Evolutionary conservation across 2,888 invertebrate species (phyloP).

Genomic region (Anarsia innoxiella): DNA sequence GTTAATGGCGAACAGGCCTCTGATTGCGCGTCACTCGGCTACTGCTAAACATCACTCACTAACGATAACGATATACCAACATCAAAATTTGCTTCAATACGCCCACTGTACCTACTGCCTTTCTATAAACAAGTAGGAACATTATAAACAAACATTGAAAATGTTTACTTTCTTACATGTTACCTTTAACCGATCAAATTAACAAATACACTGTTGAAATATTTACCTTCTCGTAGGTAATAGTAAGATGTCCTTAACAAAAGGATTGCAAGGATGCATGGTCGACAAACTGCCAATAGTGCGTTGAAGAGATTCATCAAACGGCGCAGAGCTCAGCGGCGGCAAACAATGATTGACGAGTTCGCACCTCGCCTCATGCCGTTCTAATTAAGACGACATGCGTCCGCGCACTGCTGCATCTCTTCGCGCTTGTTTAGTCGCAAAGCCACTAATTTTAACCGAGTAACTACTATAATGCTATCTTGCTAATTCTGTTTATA

Average conservation of each 20-base stretch:
- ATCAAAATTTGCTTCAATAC: no score
- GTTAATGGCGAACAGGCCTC: no score
- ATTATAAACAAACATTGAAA: no score
- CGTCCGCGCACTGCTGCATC: constrained; percentile 52
- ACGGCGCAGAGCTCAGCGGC: constrained; percentile 29
- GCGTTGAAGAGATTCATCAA: constrained; percentile 54
- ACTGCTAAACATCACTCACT: no score
- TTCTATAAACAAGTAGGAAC: no score
- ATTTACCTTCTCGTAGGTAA: background rate
- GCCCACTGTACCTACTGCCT: no score
- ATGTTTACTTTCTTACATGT: no score
- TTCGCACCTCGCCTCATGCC: constrained; percentile 67
- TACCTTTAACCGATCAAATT: background rate
- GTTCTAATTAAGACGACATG: constrained; percentile 71
- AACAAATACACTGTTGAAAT: no score
- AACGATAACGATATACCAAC: no score
- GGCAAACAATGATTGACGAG: constrained; percentile 70
- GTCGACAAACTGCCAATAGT: constrained; percentile 45
- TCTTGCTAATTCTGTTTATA: no score
- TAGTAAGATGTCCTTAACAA: constrained; percentile 11
- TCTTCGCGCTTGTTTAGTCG: constrained; percentile 52
- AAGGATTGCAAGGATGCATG: constrained; percentile 43
- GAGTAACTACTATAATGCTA: no score
- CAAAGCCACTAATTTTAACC: constrained; percentile 39
- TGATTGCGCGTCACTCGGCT: no score